Evolutionary conservation across 2,797 vertebrate species (phyloP).

Genomic region (Spinus olivaceus): DNA sequence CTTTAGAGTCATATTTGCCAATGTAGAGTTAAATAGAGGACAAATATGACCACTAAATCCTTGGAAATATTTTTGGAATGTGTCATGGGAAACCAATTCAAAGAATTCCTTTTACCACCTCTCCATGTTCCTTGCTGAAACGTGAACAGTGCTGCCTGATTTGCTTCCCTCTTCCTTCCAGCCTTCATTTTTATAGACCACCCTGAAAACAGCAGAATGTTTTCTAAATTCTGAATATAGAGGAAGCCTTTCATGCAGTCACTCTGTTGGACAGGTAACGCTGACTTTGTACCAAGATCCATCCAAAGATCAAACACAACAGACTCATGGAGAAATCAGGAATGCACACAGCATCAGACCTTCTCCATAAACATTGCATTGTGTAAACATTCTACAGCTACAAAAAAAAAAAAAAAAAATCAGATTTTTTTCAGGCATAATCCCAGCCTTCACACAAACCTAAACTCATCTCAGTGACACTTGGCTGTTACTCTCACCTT

Average conservation of each 20-base stretch:
- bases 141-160: neutral
- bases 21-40: neutral
- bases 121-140: neutral
- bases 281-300: neutral
- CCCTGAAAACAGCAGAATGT: neutral
- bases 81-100: rapidly evolving
- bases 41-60: neutral
- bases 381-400: neutral
- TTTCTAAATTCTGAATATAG: neutral
- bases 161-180: neutral
- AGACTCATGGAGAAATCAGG: neutral
- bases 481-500: neutral
- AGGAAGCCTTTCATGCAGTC: neutral
- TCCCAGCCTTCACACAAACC: neutral
- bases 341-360: neutral
- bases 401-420: neutral
- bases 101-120: neutral
- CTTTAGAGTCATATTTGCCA: neutral
- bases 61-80: neutral
- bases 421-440: neutral
- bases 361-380: neutral
- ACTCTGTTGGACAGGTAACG: neutral
- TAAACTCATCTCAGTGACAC: neutral
- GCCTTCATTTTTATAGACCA: neutral
- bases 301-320: neutral